phyloP scores from a whole-genome alignment of 2,888 invertebrate genomes.

The Galerucella pusilla region DNA sequence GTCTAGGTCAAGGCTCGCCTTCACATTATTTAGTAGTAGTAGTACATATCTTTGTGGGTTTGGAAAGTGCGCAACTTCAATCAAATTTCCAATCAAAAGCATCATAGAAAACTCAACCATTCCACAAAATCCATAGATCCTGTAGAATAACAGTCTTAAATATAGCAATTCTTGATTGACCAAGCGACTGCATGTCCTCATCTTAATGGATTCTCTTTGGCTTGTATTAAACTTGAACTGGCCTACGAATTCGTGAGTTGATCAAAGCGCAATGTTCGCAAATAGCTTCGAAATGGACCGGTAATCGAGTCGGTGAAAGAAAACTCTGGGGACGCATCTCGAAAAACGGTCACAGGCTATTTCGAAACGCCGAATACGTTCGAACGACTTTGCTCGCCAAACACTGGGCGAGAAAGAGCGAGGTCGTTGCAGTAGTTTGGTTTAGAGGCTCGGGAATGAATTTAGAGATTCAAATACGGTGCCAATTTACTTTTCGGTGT shows the following conservation, averaged over 20 bases:
- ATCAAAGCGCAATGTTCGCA: constrained; percentile 42
- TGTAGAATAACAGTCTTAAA: too few species aligned
- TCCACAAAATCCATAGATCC: too few species aligned
- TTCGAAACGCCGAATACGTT: constrained; percentile 13
- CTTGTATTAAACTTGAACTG: background rate
- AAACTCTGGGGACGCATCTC: constrained; percentile 42
- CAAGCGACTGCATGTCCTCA: background rate
- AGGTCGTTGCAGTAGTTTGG: constrained; percentile 7
- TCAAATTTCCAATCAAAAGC: too few species aligned
- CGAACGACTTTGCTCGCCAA: background rate
- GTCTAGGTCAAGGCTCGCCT: too few species aligned
- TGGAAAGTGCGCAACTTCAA: too few species aligned
- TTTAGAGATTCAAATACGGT: constrained; percentile 9
- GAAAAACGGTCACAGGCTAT: constrained; percentile 32
- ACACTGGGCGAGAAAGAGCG: constrained; percentile 16
- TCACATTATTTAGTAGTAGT: too few species aligned
- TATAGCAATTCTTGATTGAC: background rate
- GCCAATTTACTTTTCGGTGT: constrained; percentile 28
- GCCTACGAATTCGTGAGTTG: constrained; percentile 17
- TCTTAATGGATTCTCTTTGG: background rate
- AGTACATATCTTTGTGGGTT: too few species aligned
- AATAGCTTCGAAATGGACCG: constrained; percentile 47
- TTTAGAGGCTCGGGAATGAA: constrained; percentile 4
- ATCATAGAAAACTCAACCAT: too few species aligned
- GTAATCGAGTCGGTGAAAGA: constrained; percentile 43